Base-by-base conservation (phyloP, 1,140 invertebrate genomes). In the Macrosteles quadrilineatus region DNA sequence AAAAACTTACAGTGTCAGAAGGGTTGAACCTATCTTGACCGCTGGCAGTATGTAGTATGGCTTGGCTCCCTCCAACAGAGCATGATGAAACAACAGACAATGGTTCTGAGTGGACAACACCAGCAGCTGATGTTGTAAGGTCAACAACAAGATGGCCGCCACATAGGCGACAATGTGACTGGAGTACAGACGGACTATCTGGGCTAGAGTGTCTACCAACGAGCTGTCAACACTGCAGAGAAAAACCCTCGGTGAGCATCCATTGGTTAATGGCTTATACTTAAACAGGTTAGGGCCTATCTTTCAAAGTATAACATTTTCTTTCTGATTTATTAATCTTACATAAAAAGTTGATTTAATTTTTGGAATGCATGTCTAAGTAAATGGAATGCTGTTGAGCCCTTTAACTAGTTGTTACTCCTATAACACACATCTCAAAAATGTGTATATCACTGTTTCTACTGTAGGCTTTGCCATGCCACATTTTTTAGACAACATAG, bases 21-120 rank as follows among this genome's bases (percentile, higher is more conserved):
- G 6, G n/a, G 21, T 59, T 4, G 59, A 73, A 12, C 80, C 19
- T 40, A 76, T 57, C 30, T 78, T 78, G 21, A 78, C 75, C 14
- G 72, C 59, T 17, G 79, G 77, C 21, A 83, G 57, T n/a, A 82
- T 55, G 70, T 80, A 81, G 62, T 81, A 83, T 1, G 82, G 80
- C 68, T 82, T 83, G 3, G 79, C 77, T 29, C 79, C 80, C 1
- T 73, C 73, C 30, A 78, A 77, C 6, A 83, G 65, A 25, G 81
- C 80, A 19, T 76, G 69, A 68, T 83, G 81, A 68, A 83, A 78
- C 50, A 82, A 74, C 9, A 76, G 71, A 72, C 80, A 81, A 40
- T 50, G 53, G 0, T 73, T 70, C 0, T 76, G 69, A 29, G 76
- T 67, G 1, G 53, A 71, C 4, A 76, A 27, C 1, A 65, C 57